These are phyloP conservation scores for Elysia chlorotica DNA, from an alignment of 1,140 invertebrate genomes.

Conservation along the genomic window DNA sequence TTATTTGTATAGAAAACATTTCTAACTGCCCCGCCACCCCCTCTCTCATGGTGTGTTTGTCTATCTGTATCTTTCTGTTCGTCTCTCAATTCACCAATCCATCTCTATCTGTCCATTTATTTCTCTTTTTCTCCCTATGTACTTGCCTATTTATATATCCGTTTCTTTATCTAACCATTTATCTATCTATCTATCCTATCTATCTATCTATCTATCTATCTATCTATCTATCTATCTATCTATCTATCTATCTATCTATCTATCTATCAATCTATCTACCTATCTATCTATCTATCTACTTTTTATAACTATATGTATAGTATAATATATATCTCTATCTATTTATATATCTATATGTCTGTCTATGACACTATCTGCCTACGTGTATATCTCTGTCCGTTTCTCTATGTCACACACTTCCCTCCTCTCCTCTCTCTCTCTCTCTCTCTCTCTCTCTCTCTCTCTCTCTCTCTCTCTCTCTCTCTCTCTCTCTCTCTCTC, in stretches of 20 bases:
- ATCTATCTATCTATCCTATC: neutral
- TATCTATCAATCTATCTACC: neutral
- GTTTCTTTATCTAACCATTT: neutral
- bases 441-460: conserved; percentile 1
- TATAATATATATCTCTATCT: neutral
- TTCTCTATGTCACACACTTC: neutral
- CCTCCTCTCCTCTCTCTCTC: neutral
- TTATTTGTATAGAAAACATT: no score
- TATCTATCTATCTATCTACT: neutral
- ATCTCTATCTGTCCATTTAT: no score
- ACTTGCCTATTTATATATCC: neutral
- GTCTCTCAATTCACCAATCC: no score
- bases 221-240: conserved; percentile 2
- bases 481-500: neutral
- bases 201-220: neutral
- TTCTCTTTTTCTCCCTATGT: no score
- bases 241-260: conserved; percentile 8
- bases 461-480: neutral
- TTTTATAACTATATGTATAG: neutral
- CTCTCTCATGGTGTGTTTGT: no score
- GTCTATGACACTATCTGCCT: neutral
- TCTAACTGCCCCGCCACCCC: no score
- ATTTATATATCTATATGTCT: neutral
- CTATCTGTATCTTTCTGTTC: neutral
- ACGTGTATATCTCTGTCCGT: neutral